Evolutionary conservation across 2,113 vertebrate species (phyloP).

Genomic region (Actenoides hombroni): DNA sequence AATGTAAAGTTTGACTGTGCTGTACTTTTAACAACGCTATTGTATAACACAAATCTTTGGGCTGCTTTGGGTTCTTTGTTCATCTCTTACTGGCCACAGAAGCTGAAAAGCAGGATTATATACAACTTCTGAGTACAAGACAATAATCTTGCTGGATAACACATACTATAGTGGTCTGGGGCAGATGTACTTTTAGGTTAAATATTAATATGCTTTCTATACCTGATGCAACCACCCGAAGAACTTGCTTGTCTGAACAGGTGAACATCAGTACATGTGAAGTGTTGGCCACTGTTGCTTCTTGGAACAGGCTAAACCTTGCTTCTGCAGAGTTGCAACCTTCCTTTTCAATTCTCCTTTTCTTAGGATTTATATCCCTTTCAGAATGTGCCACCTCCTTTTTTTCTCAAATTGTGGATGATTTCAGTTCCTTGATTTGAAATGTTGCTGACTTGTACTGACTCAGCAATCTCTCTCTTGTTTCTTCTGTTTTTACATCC

Average conservation of each 20-base stretch:
- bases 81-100: neutral
- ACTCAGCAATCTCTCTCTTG: neutral
- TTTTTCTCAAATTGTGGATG: neutral
- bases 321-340: neutral
- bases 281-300: neutral
- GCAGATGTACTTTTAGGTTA: neutral
- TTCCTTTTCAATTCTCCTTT: neutral
- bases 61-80: neutral
- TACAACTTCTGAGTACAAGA: neutral
- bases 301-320: neutral
- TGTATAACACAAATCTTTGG: neutral
- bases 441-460: neutral
- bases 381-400: neutral
- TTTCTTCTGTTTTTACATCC: neutral
- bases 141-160: neutral
- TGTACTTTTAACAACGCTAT: neutral
- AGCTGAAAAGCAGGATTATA: neutral
- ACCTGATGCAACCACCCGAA: neutral
- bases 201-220: neutral
- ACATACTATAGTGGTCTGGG: neutral
- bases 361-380: neutral
- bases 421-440: conserved; percentile 18
- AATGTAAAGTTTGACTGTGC: neutral
- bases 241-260: neutral
- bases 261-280: neutral